phyloP scores from a whole-genome alignment of 2,113 vertebrate species.

The Actenoides lindsayi region DNA sequence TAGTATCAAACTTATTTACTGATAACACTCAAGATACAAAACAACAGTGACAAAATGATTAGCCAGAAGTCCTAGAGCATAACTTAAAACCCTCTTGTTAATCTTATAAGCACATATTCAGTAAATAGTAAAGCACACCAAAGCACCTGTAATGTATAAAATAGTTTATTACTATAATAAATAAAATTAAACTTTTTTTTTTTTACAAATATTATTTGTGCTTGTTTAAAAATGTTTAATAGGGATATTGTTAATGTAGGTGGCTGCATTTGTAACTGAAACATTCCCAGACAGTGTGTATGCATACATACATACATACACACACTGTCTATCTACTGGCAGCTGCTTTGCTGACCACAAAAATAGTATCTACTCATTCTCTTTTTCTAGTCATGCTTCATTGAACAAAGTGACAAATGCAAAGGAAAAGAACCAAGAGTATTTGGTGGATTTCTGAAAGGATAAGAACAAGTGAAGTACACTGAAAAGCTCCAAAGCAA shows the following conservation, averaged over 20 bases:
- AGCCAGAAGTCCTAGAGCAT: background rate
- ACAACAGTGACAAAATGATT: background rate
- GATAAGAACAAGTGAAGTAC: slow-evolving; percentile 60
- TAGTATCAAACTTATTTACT: background rate
- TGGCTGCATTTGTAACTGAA: slow-evolving; percentile 69
- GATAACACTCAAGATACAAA: background rate
- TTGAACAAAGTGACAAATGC: slow-evolving; percentile 76
- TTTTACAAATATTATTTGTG: slow-evolving; percentile 95
- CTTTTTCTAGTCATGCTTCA: slow-evolving; percentile 75
- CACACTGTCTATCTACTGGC: slow-evolving; percentile 69
- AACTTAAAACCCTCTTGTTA: background rate
- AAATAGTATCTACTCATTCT: slow-evolving; percentile 78
- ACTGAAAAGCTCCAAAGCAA: slow-evolving; percentile 66
- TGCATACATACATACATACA: background rate
- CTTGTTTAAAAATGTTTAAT: slow-evolving; percentile 90
- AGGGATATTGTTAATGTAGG: slow-evolving; percentile 74
- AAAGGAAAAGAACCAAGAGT: slow-evolving; percentile 65
- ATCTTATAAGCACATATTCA: background rate
- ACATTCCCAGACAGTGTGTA: slow-evolving; percentile 74
- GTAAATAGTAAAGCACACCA: slow-evolving; percentile 6
- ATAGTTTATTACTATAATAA: slow-evolving; percentile 96
- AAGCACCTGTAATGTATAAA: slow-evolving; percentile 85
- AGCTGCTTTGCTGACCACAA: slow-evolving; percentile 84
- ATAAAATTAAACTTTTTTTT: slow-evolving; percentile 87
- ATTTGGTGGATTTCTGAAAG: slow-evolving; percentile 65